Conservation (phyloP, 2,888 invertebrate genomes). For the Coremacera marginata region DNA sequence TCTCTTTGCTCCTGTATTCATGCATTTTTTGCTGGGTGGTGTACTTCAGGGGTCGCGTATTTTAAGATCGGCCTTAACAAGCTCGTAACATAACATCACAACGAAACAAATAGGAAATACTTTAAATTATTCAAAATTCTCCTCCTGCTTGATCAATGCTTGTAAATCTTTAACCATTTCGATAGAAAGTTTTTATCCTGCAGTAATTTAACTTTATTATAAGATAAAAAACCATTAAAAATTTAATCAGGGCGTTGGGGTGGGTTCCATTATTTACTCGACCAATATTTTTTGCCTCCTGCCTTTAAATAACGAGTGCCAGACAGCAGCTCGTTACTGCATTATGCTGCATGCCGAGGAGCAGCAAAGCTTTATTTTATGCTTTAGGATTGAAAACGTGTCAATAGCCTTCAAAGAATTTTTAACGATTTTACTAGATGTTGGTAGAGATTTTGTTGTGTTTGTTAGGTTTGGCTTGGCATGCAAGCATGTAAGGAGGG, state of each 20-base stretch:
- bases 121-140: neutral
- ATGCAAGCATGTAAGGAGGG: neutral
- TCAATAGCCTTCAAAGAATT: conserved; percentile 43
- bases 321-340: too few species aligned
- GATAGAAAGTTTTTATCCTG: neutral
- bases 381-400: conserved; percentile 26
- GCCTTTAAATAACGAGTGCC: too few species aligned
- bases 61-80: neutral
- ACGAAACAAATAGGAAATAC: neutral
- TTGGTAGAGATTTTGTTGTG: neutral
- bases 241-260: neutral
- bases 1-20: too few species aligned
- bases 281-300: too few species aligned
- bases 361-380: neutral
- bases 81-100: neutral
- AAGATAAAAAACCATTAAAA: neutral
- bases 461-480: neutral
- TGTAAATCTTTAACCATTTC: neutral
- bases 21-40: too few species aligned
- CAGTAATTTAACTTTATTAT: neutral
- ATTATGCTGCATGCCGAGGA: too few species aligned
- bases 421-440: conserved; percentile 33
- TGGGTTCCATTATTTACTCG: too few species aligned
- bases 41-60: too few species aligned
- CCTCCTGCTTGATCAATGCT: neutral